phyloP scores from a whole-genome alignment of 2,888 invertebrate genomes.

The Marronus borbonicus region DNA sequence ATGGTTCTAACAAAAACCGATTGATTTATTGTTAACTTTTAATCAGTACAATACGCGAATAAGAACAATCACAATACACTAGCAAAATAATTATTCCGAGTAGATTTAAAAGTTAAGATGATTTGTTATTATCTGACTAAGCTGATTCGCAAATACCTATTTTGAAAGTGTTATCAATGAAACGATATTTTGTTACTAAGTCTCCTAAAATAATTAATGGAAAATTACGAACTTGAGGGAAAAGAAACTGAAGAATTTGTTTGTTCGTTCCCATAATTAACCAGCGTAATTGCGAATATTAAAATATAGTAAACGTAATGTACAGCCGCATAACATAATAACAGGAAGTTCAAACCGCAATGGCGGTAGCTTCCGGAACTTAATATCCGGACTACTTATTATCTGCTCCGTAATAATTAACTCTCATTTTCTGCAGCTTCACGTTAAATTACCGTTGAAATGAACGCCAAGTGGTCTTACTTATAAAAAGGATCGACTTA shows the following conservation, averaged over 20 bases:
- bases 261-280: background rate
- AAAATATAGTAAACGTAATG: background rate
- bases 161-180: slow-evolving; percentile 7
- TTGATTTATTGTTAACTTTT: background rate
- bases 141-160: background rate
- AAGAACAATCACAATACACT: background rate
- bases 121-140: background rate
- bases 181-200: background rate
- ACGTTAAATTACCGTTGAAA: slow-evolving; percentile 4
- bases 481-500: background rate
- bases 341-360: slow-evolving; percentile 43
- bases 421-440: slow-evolving; percentile 33
- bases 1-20: background rate
- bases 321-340: slow-evolving; percentile 12
- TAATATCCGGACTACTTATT: slow-evolving; percentile 44
- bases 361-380: slow-evolving; percentile 38
- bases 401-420: slow-evolving; percentile 35
- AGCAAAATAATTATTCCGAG: background rate
- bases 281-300: background rate
- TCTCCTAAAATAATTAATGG: slow-evolving; percentile 4
- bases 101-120: no score
- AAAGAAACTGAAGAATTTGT: background rate
- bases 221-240: background rate
- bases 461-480: background rate
- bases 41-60: background rate